Percentiles rank a stretch among this genome's conserved stretches.
Evolutionary conservation across 2,797 vertebrate species (phyloP).

Genomic region (Naso thynnoides): DNA sequence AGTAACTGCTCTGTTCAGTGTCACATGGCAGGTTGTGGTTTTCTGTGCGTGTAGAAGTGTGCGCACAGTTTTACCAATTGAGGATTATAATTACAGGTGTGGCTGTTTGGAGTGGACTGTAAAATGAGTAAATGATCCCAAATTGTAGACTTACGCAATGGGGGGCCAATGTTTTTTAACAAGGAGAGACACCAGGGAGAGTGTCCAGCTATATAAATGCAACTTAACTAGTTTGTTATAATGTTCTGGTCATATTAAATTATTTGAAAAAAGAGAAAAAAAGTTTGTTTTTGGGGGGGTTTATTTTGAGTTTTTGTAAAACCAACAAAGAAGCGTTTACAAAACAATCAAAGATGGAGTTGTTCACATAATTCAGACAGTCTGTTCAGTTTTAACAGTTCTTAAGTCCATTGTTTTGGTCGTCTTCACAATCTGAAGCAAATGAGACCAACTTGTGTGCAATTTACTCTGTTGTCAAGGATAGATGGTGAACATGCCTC

Average conservation of each 20-base stretch:
- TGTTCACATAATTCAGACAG: constrained; percentile 40
- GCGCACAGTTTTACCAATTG: constrained; percentile 22
- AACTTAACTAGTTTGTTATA: constrained; percentile 14
- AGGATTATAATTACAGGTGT: constrained; percentile 48
- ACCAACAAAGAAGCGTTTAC: constrained; percentile 19
- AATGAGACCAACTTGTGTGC: constrained; percentile 70
- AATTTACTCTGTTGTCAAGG: constrained; percentile 76
- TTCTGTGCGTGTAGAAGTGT: neutral
- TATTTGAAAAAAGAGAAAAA: neutral
- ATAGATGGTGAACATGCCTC: constrained; percentile 67
- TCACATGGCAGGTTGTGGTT: constrained; percentile 44
- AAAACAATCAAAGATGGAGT: constrained; percentile 12
- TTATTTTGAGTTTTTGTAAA: constrained; percentile 16
- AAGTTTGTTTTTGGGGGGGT: constrained; percentile 13
- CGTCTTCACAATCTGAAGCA: constrained; percentile 58
- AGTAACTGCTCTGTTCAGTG: constrained; percentile 50
- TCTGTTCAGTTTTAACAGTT: constrained; percentile 46
- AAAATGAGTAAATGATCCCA: constrained; percentile 55
- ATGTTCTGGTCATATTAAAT: constrained; percentile 4
- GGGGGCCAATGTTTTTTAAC: constrained; percentile 38
- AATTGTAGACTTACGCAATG: constrained; percentile 46
- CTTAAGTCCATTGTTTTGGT: constrained; percentile 48
- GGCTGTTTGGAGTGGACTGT: constrained; percentile 33
- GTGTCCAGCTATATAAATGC: neutral
- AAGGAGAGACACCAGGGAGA: constrained; percentile 13